These are phyloP conservation scores for Alaudala cheleensis DNA, from an alignment of 2,113 vertebrate genomes.

Conservation along the genomic window DNA sequence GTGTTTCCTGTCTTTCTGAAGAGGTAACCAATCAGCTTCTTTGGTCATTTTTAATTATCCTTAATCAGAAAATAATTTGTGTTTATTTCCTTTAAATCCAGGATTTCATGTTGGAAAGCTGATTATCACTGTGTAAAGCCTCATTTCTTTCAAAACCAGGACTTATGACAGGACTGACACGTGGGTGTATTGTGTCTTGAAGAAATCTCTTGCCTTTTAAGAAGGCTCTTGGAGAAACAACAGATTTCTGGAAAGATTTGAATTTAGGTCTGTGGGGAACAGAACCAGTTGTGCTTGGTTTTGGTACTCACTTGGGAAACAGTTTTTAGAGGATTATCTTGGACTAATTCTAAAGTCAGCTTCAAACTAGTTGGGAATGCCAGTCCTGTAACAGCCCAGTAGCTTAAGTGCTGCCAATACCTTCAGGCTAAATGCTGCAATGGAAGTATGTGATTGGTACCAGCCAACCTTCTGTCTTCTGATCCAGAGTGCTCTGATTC, in stretches of 20 bases:
- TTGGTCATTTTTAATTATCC: not conserved
- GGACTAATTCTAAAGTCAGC: not conserved
- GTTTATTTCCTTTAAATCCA: not conserved
- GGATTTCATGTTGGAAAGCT: not conserved
- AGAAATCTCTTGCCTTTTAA: too few species aligned
- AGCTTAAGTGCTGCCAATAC: not conserved
- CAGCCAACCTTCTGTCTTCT: not conserved
- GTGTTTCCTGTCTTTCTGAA: not conserved
- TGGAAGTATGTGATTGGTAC: not conserved
- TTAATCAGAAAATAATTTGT: not conserved
- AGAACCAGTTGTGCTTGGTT: not conserved
- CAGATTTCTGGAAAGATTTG: not conserved
- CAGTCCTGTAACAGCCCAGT: not conserved
- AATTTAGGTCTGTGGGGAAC: not conserved
- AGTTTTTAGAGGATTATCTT: not conserved
- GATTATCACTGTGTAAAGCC: not conserved
- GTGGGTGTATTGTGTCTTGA: too few species aligned
- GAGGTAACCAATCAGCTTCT: not conserved
- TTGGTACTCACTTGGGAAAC: not conserved
- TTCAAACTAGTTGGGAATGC: not conserved
- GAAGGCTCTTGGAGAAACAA: not conserved
- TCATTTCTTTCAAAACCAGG: not conserved
- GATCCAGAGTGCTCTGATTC: not conserved
- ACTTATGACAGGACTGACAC: too few species aligned
- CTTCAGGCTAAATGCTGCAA: not conserved